A percentile compares a stretch with the other conserved stretches of the same genome.
These are phyloP conservation scores for Oscarella lobularis DNA, from an alignment of 37 sponge, comb jelly and placozoan genomes.

Conservation along the genomic window DNA sequence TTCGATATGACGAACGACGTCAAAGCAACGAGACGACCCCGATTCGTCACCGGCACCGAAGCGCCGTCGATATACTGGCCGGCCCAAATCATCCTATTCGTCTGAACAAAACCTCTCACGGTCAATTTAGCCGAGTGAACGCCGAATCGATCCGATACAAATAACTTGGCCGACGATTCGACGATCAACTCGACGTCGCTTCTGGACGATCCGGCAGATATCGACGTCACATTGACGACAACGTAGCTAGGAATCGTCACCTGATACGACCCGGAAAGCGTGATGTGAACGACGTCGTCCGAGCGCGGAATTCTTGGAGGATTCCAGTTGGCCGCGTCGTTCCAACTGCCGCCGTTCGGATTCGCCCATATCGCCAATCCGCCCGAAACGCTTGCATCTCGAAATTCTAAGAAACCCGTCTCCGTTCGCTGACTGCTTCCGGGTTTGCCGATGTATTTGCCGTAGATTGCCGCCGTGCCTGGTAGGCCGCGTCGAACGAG, in stretches of 20 bases:
- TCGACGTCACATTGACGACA: neutral
- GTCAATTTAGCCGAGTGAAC: neutral
- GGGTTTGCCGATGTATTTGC: neutral
- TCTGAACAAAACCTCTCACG: neutral
- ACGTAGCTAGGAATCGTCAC: neutral
- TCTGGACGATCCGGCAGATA: neutral
- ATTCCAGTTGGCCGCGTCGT: neutral
- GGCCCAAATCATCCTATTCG: neutral
- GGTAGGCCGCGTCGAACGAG: neutral
- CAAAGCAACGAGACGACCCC: neutral
- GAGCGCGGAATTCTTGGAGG: neutral
- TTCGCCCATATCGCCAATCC: neutral
- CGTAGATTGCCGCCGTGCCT: neutral
- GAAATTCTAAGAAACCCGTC: neutral
- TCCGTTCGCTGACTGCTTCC: neutral
- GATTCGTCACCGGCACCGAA: too few relatives aligned
- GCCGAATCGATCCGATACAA: neutral
- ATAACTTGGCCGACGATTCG: neutral
- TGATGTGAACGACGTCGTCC: slow-evolving; percentile 4
- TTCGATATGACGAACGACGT: neutral
- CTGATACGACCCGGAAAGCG: neutral
- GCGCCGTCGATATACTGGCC: slow-evolving; percentile 2
- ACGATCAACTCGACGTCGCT: neutral
- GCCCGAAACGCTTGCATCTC: neutral
- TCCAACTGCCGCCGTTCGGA: neutral